Percentiles rank a stretch among this genome's conserved stretches.
Evolutionary conservation across 2,113 vertebrate genomes (phyloP).

Genomic region (Thamnophis sirtalis): DNA sequence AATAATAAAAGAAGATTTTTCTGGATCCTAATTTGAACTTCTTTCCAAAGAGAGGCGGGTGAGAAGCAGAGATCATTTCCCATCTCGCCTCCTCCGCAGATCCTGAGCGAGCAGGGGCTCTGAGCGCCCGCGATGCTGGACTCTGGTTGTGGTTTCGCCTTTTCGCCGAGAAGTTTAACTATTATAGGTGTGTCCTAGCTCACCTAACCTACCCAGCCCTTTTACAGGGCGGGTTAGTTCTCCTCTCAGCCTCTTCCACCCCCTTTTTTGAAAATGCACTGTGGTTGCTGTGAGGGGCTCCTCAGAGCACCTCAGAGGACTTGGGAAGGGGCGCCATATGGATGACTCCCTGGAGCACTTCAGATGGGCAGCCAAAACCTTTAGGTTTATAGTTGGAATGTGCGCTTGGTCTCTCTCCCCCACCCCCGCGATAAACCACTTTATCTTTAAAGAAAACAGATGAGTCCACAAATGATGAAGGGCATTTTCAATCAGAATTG

Average conservation of each 20-base stretch:
- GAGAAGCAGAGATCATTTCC: not conserved
- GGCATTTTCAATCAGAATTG: not conserved
- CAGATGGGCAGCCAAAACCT: not conserved
- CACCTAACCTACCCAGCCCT: not conserved
- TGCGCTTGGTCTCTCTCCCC: not conserved
- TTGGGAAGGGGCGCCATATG: not conserved
- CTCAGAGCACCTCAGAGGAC: not conserved
- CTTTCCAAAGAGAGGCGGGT: not conserved
- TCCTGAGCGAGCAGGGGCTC: not conserved
- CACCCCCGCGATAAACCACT: not conserved
- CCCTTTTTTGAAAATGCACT: not conserved
- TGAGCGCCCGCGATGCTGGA: not conserved
- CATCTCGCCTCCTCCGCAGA: not conserved
- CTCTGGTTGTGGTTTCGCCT: too few relatives aligned
- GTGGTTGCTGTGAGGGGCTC: not conserved
- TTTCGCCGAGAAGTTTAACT: not conserved
- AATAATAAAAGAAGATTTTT: not conserved
- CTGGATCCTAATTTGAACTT: not conserved
- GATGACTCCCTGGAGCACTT: not conserved
- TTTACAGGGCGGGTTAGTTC: not conserved
- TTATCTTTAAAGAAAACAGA: not conserved
- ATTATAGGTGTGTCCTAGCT: not conserved
- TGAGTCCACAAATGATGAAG: not conserved
- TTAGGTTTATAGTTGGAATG: not conserved
- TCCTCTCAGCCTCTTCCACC: not conserved